These are phyloP conservation scores for Panzeria rudis DNA, from an alignment of 2,888 invertebrate genomes.

Conservation along the genomic window DNA sequence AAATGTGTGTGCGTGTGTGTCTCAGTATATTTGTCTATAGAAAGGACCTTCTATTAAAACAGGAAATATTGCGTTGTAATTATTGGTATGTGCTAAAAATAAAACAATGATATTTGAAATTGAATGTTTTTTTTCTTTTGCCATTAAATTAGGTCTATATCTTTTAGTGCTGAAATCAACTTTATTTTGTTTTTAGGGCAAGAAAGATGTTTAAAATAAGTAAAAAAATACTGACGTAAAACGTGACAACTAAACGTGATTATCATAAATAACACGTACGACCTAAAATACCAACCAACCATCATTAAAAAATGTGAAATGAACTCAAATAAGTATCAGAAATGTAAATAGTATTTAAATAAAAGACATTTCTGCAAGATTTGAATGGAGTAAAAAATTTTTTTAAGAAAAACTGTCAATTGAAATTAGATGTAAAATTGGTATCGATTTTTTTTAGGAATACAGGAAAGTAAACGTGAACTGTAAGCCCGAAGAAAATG, in stretches of 20 bases:
- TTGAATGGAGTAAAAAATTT: background rate
- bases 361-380: background rate
- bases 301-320: conserved; percentile 30
- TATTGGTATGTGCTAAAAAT: conserved; percentile 31
- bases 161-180: conserved; percentile 26
- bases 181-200: conserved; percentile 13
- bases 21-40: background rate
- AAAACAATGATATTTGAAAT: conserved; percentile 33
- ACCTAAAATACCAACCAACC: conserved; percentile 46
- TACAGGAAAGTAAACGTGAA: too few relatives aligned
- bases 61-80: conserved; percentile 64
- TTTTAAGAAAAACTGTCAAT: background rate
- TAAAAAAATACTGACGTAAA: conserved; percentile 25
- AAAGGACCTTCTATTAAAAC: conserved; percentile 47
- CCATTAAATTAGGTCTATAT: conserved; percentile 30
- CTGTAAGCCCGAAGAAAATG: too few relatives aligned
- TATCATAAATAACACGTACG: conserved; percentile 60
- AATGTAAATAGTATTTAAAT: conserved; percentile 36
- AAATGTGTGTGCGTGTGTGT: background rate
- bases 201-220: background rate
- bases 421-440: background rate
- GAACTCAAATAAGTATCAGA: conserved; percentile 25
- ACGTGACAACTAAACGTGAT: conserved; percentile 68
- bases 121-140: background rate
- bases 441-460: background rate